Evolutionary conservation across 1,140 invertebrate genomes (phyloP).

Genomic region (Zaprionus inermis): DNA sequence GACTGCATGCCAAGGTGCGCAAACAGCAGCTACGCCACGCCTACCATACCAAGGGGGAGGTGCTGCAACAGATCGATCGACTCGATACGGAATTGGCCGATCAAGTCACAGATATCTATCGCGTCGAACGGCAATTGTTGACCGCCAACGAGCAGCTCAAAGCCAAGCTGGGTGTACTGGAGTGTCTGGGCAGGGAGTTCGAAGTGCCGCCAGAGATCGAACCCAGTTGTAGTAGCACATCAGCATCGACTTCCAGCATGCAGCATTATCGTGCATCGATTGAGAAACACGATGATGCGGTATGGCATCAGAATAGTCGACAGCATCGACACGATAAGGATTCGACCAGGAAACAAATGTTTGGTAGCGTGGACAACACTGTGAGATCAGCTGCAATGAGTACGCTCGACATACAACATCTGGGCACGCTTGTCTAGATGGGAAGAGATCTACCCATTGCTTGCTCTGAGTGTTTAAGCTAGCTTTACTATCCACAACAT

Average conservation of each 20-base stretch:
- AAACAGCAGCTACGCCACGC: slow-evolving; percentile 87
- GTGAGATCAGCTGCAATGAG: neutral
- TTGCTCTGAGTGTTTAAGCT: neutral
- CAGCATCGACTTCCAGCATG: slow-evolving; percentile 21
- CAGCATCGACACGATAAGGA: slow-evolving; percentile 11
- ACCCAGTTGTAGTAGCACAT: slow-evolving; percentile 4
- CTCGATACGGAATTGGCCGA: slow-evolving; percentile 86
- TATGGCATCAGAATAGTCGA: slow-evolving; percentile 6
- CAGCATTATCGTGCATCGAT: slow-evolving; percentile 38
- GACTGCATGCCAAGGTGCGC: slow-evolving; percentile 88
- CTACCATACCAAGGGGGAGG: slow-evolving; percentile 85
- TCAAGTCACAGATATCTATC: slow-evolving; percentile 87
- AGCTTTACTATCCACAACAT: neutral
- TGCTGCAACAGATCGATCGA: slow-evolving; percentile 70
- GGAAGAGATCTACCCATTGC: neutral
- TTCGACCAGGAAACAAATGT: slow-evolving; percentile 29
- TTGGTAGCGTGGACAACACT: slow-evolving; percentile 13
- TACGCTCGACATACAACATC: slow-evolving; percentile 33
- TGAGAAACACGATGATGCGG: slow-evolving; percentile 10
- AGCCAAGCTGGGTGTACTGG: slow-evolving; percentile 87
- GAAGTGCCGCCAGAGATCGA: slow-evolving; percentile 80
- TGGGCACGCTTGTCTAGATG: slow-evolving; percentile 57
- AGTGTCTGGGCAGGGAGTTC: slow-evolving; percentile 87
- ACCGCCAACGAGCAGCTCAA: slow-evolving; percentile 87
- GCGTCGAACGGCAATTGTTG: slow-evolving; percentile 87